These are phyloP conservation scores for Callipepla californica DNA, from an alignment of 2,113 vertebrate species.

Conservation along the genomic window DNA sequence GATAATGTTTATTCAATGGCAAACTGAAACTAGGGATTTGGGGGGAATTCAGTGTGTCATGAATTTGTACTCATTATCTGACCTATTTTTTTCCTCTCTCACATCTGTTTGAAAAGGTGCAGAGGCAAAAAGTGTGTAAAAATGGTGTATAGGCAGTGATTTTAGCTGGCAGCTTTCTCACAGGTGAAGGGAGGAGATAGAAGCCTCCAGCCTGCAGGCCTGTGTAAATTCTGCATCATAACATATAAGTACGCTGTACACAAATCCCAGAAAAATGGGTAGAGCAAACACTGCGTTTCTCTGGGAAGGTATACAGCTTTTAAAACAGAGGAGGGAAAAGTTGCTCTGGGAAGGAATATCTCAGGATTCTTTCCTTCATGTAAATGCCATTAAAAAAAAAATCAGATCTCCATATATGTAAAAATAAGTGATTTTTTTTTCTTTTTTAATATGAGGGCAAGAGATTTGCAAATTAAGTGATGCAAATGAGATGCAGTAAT, in stretches of 20 bases:
- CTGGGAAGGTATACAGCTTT: background rate
- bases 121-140: background rate
- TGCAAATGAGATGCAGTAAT: background rate
- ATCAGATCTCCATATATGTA: background rate
- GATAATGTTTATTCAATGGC: conserved; percentile 8
- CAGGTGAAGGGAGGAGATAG: background rate
- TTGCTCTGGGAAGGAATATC: background rate
- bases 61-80: background rate
- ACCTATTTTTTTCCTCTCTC: background rate
- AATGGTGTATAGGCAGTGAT: background rate
- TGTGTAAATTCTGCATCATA: background rate
- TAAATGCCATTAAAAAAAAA: background rate
- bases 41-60: background rate
- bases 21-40: background rate
- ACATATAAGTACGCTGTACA: background rate
- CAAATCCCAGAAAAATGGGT: background rate
- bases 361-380: background rate
- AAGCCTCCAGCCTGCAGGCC: background rate
- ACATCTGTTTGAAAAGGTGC: background rate
- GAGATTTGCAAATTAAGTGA: background rate
- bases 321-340: conserved; percentile 13
- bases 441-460: background rate
- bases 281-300: background rate
- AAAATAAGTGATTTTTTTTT: background rate
- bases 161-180: background rate